Base-by-base conservation (phyloP, 2,797 vertebrate species). In the Oophaga sylvatica region DNA sequence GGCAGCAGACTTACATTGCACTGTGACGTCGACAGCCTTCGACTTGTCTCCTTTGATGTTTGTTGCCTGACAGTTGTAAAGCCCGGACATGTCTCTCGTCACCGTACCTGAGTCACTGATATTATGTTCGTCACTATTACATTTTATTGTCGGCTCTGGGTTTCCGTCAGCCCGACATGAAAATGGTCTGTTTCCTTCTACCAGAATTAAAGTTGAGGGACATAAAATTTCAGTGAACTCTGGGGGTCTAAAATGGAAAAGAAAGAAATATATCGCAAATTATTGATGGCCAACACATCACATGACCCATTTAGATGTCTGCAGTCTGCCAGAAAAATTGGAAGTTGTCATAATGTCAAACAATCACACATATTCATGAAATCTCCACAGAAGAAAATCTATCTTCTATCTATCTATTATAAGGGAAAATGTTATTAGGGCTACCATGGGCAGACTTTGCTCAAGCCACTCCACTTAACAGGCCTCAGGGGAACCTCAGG, bases 1-100 rank as follows among this genome's bases (percentile, higher is more conserved):
- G 16, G 75, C 41, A 13, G 20, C 13, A 1, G 65, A 87, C 87
- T 12, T 85, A 88, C 87, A 88, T 63, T 81, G 8, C 59, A 85
- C 87, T 15, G 17, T 53, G 2, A 88, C 13, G 3, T 2, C 17
- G 22, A 85, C 29, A 35, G 15, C 2, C 22, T 81, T 85, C 2
- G 0, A 22, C 13, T 1, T 26, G 0, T 5, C 35, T 76, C 83
- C 83, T 35, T 16, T 8, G 2, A 0, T 0, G 68, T 88, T 88
- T 26, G 26, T 26, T 76, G 87, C 87, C 0, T 1, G 5, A 60
- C 87, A 88, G 0, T 1, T 26, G 45, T 85, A 88, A 12, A 0
- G 1, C 22, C 56, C 68, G 3, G 87, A 65, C 59, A 48, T 62
- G 15, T 71, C 41, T 63, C 48, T 85, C 2, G 22, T 41, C 22